Percentiles rank a stretch among this genome's conserved stretches.
phyloP scores from a whole-genome alignment of 2,797 vertebrate genomes.

The Sardinella longiceps region DNA sequence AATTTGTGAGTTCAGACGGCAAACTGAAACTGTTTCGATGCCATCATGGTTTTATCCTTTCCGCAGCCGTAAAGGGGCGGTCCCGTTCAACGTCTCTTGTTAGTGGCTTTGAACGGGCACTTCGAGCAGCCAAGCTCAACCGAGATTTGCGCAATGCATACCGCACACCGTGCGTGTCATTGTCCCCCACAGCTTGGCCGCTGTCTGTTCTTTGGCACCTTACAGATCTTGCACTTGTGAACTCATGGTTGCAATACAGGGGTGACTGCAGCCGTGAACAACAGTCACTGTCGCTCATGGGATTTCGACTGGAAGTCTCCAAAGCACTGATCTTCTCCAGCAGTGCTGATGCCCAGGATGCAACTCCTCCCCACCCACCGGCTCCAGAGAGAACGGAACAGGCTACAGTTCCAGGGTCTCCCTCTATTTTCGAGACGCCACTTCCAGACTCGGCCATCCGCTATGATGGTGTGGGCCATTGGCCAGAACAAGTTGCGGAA shows the following conservation, averaged over 20 bases:
- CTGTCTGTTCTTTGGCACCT: slow-evolving; percentile 80
- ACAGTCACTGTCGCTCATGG: slow-evolving; percentile 71
- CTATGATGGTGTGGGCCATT: slow-evolving; percentile 78
- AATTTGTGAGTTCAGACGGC: slow-evolving; percentile 80
- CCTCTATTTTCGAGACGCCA: slow-evolving; percentile 64
- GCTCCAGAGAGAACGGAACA: slow-evolving; percentile 51
- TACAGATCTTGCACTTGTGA: slow-evolving; percentile 75
- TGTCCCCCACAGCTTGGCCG: slow-evolving; percentile 70
- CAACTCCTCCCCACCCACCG: slow-evolving; percentile 67
- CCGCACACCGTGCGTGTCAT: slow-evolving; percentile 65
- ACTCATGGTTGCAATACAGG: slow-evolving; percentile 77
- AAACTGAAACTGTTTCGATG: slow-evolving; percentile 76
- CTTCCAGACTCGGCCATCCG: slow-evolving; percentile 70
- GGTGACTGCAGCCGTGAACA: slow-evolving; percentile 50
- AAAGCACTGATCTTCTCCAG: slow-evolving; percentile 73
- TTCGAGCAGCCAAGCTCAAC: slow-evolving; percentile 70
- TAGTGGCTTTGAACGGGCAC: slow-evolving; percentile 74
- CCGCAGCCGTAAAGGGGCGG: slow-evolving; percentile 69
- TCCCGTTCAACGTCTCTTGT: slow-evolving; percentile 65
- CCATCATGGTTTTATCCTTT: slow-evolving; percentile 78
- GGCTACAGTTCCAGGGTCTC: slow-evolving; percentile 56
- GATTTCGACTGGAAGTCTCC: slow-evolving; percentile 77
- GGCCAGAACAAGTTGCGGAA: slow-evolving; percentile 79
- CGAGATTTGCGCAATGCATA: slow-evolving; percentile 75
- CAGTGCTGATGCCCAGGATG: slow-evolving; percentile 66